Base-by-base conservation (phyloP, 2,113 vertebrate species). In the Chitala chitala region DNA sequence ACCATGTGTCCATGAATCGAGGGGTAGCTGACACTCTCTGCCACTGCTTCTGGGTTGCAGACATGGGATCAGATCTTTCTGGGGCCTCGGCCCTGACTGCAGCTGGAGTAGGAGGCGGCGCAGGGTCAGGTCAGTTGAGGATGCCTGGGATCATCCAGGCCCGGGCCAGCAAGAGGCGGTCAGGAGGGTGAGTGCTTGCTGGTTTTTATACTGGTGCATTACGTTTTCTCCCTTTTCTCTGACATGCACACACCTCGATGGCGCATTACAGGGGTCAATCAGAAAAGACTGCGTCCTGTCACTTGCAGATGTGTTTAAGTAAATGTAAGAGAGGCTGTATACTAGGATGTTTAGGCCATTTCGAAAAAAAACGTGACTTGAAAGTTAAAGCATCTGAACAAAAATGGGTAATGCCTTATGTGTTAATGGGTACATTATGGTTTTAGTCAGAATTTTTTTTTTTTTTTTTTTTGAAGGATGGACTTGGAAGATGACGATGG, bases 401-500 rank as follows among this genome's bases (percentile, higher is more conserved):
- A n/a, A n/a, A n/a, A n/a, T 46, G 5, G 5, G 12, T 46, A 46
- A 46, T 6, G 44, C 5, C 44, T 46, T 46, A 5, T 46, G 44
- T 4, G 44, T 12, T 46, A 5, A 46, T 46, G 12, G 44, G 12
- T 46, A 20, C 59, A 38, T 15, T 61, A 33, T 61, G 17, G 3
- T 29, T 61, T 29, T 31, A 33, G 26, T 63, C n/a, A 40, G 20
- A 3, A 36, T n/a, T 9, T 8, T 36, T 77, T 15, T 71, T 65
- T 79, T 13, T 82, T 70, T 6, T 80, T 85, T 68, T 83, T 85
- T 89, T 84, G 64, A 85, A 98, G 97, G 79, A 96, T 98, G 95
- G 97, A 99, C 74, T 97, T 99, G 1, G 97, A 99, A 13, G 97
- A 99, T 40, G 97, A 99, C 85, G 97, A 99, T 20, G 97, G 97